These are phyloP conservation scores for Nothocercus nigrocapillus DNA, from an alignment of 2,113 vertebrate genomes.

Conservation along the genomic window DNA sequence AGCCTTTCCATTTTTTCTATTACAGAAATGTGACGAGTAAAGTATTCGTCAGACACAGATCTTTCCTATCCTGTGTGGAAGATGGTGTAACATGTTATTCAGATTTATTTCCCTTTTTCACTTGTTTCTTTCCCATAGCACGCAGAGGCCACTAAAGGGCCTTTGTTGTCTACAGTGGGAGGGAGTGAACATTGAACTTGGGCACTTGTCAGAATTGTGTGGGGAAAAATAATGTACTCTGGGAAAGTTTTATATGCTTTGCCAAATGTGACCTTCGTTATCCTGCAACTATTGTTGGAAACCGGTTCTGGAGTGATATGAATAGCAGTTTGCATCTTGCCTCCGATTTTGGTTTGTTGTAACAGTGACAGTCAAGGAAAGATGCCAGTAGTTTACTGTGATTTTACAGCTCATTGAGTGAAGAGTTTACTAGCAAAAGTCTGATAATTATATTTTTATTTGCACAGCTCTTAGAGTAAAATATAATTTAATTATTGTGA, in stretches of 20 bases:
- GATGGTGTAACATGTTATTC: neutral
- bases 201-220: neutral
- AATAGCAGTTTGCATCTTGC: neutral
- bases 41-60: neutral
- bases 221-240: neutral
- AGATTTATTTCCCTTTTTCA: neutral
- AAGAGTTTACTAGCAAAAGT: neutral
- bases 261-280: neutral
- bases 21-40: constrained; percentile 15
- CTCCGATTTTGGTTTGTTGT: neutral
- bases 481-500: neutral
- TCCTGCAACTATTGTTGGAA: neutral
- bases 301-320: neutral
- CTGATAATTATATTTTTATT: neutral
- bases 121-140: neutral
- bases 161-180: neutral
- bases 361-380: neutral
- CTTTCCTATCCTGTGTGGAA: neutral
- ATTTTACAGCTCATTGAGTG: neutral
- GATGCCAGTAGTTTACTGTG: neutral
- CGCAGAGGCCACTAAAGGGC: neutral
- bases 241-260: neutral
- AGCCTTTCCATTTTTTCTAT: constrained; percentile 58
- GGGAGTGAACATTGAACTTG: neutral
- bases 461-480: neutral